Evolutionary conservation across 2,888 invertebrate genomes (phyloP), one percentile per base, ranked within the genome.

Genomic region (Ommatoiulus sabulosus): DNA sequence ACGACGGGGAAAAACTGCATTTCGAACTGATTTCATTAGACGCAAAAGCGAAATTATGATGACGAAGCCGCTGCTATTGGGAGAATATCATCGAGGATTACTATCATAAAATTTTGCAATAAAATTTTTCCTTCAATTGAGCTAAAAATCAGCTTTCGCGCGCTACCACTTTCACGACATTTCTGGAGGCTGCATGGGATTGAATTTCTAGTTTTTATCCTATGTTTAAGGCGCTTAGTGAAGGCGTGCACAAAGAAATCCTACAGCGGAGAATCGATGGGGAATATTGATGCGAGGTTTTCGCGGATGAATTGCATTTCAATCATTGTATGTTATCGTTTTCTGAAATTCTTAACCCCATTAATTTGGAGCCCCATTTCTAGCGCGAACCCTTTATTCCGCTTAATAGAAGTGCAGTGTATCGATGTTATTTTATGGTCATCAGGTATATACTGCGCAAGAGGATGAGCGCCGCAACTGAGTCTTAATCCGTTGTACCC

Each of bases 91-190:
- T 72, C 72, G 24, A n/a, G 72, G 72, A 72, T 72, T 72, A 72
- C 72, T n/a, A 72, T 72, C 72, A 24, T 72, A 72, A 72, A 72
- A 72, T 72, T 72, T 72, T 24, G 72, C 72, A 72, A 72, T 72
- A 72, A 72, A 72, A 72, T 72, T 72, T n/a, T 72, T 72, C 72
- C 72, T 10, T 24, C 72, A 72, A 72, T 72, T 72, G 72, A 72
- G 72, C 72, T 72, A 63, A 72, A 72, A 72, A 72, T 72, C 72
- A 72, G 72, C n/a, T n/a, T 63, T 63, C n/a, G 63, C n/a, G 20
- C 63, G 63, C n/a, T 24, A 7, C 72, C n/a, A 24, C 24, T 12
- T 72, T 24, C 24, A 2, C 8, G 72, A 12, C 72, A 72, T 24
- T 2, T 24, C 10, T 1, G n/a, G 72, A 63, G 24, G 72, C 24